Base-by-base conservation (phyloP, 2,888 invertebrate genomes). In the Dermolepida albohirtum region DNA sequence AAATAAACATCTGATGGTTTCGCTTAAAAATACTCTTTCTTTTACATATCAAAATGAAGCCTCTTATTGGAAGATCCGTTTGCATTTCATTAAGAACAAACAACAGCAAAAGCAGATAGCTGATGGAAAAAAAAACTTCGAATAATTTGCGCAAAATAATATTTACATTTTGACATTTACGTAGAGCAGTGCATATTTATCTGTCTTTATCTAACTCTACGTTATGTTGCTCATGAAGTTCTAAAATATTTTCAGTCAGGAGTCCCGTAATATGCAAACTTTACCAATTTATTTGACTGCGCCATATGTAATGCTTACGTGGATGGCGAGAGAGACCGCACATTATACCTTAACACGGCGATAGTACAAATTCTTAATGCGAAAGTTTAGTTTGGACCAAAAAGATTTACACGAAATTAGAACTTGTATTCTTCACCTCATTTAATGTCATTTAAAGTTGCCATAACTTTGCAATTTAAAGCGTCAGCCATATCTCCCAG, bases 261-360 rank as follows among this genome's bases (percentile, higher is more conserved):
- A 59, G 43, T 51, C 66, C 27, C 34, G 51, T 67, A 67, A 67
- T 67, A 59, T 59, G 66, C 59, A 49, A 67, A 67, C 66, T 67
- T 67, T 67, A 47, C 59, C 66, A 59, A 67, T 67, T 67, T 67
- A 67, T 67, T 62, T 51, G 50, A 59, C 59, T 41, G 43, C 59
- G 59, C 66, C 66, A 67, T 67, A 67, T 67, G 66, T 67, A 67
- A 67, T 67, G 50, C 66, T 67, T 67, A 67, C 43, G 66, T 67
- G 66, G 66, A 50, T 27, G 27, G 39, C 16, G 59, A 29, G 41
- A 27, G 57, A 67, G 59, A 67, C 66, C 66, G 66, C 66, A 67
- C 59, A 62, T 40, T 62, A 67, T 51, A 43, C 34, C 51, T 50
- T 44, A 43, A 41, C 50, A 27, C 41, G 16, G 50, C 57, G 22